Percentiles rank a stretch among this genome's conserved stretches.
These are phyloP conservation scores for Peromyscus californicus DNA, from an alignment of 2,113 vertebrate genomes.

Conservation along the genomic window DNA sequence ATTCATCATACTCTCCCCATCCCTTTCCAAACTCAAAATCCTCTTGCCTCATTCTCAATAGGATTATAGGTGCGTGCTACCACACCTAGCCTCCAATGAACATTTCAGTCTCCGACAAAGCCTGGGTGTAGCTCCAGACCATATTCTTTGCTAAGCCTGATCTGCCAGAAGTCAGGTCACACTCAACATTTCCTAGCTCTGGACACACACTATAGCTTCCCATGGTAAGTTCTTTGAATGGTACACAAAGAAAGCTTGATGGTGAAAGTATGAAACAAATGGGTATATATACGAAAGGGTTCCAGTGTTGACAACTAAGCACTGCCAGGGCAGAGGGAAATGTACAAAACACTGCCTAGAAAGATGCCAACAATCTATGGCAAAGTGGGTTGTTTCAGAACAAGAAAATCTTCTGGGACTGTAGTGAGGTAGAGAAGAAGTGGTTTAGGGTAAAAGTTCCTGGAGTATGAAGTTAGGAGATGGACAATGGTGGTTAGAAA, in stretches of 20 bases:
- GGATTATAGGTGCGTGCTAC: neutral
- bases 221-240: conserved; percentile 14
- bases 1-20: neutral
- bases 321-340: neutral
- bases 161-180: neutral
- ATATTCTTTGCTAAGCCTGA: conserved; percentile 8
- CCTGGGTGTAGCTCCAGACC: neutral
- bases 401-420: conserved; percentile 3
- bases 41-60: neutral
- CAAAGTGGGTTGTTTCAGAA: neutral
- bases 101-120: neutral
- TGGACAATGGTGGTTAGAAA: conserved; percentile 52
- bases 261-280: conserved; percentile 23
- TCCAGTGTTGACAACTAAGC: neutral
- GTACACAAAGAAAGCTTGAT: conserved; percentile 23
- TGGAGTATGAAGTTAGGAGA: conserved; percentile 25
- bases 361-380: neutral
- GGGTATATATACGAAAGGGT: neutral
- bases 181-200: neutral
- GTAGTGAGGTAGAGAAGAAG: neutral
- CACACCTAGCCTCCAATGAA: neutral
- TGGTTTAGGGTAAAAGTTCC: conserved; percentile 21
- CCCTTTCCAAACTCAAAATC: neutral
- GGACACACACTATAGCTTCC: neutral
- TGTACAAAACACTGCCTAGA: neutral